Conservation (phyloP, 2,113 vertebrate species). For the Corvus moneduloides region DNA sequence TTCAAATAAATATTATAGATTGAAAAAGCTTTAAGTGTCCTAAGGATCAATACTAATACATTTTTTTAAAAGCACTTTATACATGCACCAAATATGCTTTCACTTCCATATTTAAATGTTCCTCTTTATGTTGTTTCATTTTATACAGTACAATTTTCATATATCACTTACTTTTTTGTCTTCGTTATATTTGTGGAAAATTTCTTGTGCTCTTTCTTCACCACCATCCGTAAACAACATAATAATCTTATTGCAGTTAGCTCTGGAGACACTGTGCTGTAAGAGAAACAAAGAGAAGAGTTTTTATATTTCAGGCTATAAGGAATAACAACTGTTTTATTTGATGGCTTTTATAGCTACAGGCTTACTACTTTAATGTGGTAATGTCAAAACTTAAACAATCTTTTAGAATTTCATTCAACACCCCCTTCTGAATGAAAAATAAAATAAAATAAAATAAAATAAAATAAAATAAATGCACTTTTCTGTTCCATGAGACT, state of each 20-base stretch:
- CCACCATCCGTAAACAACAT: conserved; percentile 99
- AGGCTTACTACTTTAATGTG: background rate
- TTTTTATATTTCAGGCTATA: background rate
- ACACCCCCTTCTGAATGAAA: background rate
- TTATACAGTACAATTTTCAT: background rate
- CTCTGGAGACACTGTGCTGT: conserved; percentile 90
- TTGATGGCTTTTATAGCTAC: background rate
- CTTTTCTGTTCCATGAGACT: background rate
- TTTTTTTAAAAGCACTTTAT: background rate
- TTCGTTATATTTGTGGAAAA: conserved; percentile 90
- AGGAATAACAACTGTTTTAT: background rate
- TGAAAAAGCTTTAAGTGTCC: background rate
- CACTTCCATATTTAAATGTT: background rate
- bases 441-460: background rate
- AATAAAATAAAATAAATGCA: background rate
- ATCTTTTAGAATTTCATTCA: background rate
- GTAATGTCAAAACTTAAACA: background rate
- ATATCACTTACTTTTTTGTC: conserved; percentile 85
- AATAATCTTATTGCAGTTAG: conserved; percentile 99
- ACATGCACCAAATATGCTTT: background rate
- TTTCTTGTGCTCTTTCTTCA: conserved; percentile 93
- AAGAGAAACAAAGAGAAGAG: conserved; percentile 13
- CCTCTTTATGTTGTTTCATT: background rate
- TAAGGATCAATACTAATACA: background rate
- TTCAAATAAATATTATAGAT: background rate